Evolutionary conservation across 1,140 invertebrate genomes (phyloP).

Genomic region (Matsumurasca onukii): DNA sequence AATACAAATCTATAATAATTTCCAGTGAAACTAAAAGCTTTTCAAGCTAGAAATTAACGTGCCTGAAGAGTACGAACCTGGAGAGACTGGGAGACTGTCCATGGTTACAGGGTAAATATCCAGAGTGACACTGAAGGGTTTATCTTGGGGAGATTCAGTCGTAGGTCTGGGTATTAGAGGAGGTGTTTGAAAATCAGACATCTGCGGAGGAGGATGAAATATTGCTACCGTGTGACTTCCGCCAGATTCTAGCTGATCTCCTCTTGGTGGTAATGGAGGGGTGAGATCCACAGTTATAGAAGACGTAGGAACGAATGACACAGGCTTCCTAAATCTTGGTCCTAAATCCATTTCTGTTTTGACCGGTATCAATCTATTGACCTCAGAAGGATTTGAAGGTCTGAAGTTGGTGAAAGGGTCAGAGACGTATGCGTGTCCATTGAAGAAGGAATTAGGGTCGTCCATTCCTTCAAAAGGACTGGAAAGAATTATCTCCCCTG

Average conservation of each 20-base stretch:
- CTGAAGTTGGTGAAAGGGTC: constrained; percentile 22
- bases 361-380: constrained; percentile 10
- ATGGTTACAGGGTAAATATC: constrained; percentile 23
- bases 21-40: no score
- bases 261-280: background rate
- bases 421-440: constrained; percentile 13
- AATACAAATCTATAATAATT: no score
- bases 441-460: no score
- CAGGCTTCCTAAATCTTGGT: background rate
- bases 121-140: constrained; percentile 18
- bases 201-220: background rate
- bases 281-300: background rate
- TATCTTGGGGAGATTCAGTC: background rate
- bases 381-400: constrained; percentile 11
- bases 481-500: background rate
- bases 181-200: background rate
- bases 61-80: no score
- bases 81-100: background rate
- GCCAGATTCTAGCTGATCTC: background rate
- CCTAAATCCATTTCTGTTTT: background rate
- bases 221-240: constrained; percentile 16
- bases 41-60: no score
- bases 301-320: constrained; percentile 2
- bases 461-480: no score
- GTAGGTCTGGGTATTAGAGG: background rate